Conservation (phyloP, 2,113 vertebrate genomes). For the Solenodon paradoxus region DNA sequence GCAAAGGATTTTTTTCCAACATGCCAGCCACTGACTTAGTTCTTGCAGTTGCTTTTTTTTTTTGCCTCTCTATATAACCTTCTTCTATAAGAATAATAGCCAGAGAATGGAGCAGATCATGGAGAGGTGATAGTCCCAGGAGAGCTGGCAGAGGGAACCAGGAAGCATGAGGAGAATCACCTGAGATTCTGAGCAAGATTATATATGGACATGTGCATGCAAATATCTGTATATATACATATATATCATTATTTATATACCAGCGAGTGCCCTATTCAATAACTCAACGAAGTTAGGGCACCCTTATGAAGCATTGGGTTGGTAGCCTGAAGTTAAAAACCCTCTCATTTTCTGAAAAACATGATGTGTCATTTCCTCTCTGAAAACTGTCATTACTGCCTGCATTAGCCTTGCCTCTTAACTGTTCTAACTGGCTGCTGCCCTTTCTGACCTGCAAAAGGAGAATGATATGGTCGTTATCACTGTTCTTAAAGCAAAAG, state of each 20-base stretch:
- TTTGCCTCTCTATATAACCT: background rate
- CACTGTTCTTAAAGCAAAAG: background rate
- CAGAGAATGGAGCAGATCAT: background rate
- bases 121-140: background rate
- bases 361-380: background rate
- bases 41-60: background rate
- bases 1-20: background rate
- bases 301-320: background rate
- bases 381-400: background rate
- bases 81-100: background rate
- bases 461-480: background rate
- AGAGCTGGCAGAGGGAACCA: background rate
- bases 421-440: background rate
- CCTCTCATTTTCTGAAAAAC: background rate
- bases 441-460: background rate
- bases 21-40: background rate
- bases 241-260: background rate
- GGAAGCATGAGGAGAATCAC: background rate
- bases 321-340: background rate
- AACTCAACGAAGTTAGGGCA: background rate
- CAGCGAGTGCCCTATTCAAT: background rate
- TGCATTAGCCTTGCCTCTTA: background rate
- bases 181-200: background rate
- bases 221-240: too few relatives aligned
- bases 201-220: too few relatives aligned